phyloP scores from a whole-genome alignment of 2,888 invertebrate species.

The Pogonocherus hispidulus region DNA sequence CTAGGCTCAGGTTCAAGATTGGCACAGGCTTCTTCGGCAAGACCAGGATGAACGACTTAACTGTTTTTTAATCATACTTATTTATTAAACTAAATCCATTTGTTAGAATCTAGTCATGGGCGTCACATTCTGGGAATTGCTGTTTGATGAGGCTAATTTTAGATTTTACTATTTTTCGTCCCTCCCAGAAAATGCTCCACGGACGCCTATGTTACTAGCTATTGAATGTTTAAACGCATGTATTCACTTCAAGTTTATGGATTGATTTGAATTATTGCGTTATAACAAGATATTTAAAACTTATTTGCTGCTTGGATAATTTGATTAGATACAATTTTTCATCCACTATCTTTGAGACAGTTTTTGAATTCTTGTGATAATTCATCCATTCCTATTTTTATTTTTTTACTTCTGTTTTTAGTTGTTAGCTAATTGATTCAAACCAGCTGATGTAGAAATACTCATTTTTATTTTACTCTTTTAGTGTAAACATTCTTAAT shows the following conservation, averaged over 20 bases:
- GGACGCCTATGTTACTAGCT: slow-evolving; percentile 27
- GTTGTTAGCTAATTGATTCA: slow-evolving; percentile 14
- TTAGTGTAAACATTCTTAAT: slow-evolving; percentile 10
- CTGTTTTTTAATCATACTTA: slow-evolving; percentile 18
- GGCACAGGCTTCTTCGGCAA: slow-evolving; percentile 53
- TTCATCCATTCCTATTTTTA: slow-evolving; percentile 12
- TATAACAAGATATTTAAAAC: slow-evolving; percentile 15
- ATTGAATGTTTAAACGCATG: not conserved
- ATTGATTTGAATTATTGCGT: slow-evolving; percentile 7
- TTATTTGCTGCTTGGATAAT: no score
- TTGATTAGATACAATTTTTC: no score
- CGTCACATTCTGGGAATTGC: not conserved
- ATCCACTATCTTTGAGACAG: no score
- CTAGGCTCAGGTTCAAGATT: slow-evolving; percentile 73
- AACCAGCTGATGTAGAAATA: slow-evolving; percentile 30
- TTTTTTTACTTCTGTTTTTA: slow-evolving; percentile 8
- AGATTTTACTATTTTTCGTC: not conserved
- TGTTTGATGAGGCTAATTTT: not conserved
- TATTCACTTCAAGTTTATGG: slow-evolving; percentile 2
- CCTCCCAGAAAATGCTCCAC: no score
- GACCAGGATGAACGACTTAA: slow-evolving; percentile 33
- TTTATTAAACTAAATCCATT: slow-evolving; percentile 25
- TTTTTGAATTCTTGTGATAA: slow-evolving; percentile 25
- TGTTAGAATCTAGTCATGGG: slow-evolving; percentile 30
- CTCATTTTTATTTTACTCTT: slow-evolving; percentile 17